Evolutionary conservation across 2,888 invertebrate species (phyloP).

Genomic region (Trichopria drosophilae): DNA sequence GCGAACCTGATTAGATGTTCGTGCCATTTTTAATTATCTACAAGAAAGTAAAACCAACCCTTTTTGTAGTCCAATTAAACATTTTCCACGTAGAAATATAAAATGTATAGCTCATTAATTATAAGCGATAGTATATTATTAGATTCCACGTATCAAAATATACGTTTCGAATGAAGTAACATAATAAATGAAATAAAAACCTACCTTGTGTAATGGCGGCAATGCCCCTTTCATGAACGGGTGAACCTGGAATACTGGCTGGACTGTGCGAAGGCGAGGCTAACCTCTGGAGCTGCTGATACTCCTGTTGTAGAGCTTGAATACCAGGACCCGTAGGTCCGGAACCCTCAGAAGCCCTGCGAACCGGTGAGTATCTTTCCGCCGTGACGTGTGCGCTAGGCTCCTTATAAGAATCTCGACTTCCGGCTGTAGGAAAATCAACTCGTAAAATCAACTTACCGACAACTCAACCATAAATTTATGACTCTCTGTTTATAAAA

Average conservation of each 20-base stretch:
- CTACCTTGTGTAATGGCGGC: conserved; percentile 65
- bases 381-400: conserved; percentile 63
- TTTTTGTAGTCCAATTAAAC: no score
- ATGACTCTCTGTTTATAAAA: conserved; percentile 2
- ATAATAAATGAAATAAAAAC: conserved; percentile 3
- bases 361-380: conserved; percentile 87
- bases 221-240: conserved; percentile 58
- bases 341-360: conserved; percentile 84
- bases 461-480: neutral
- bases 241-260: conserved; percentile 56
- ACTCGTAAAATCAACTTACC: conserved; percentile 3
- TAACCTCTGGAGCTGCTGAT: conserved; percentile 74
- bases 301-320: conserved; percentile 75
- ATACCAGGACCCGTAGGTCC: conserved; percentile 63
- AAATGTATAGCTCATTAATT: no score
- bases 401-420: conserved; percentile 65
- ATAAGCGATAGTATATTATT: neutral
- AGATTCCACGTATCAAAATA: no score
- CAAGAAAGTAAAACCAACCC: no score
- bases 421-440: conserved; percentile 46
- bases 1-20: no score
- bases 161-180: neutral
- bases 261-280: conserved; percentile 57
- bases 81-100: no score
- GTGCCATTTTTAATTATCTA: no score